Conservation (phyloP, 2,113 vertebrate species). For the Genyomyrus donnyi region DNA sequence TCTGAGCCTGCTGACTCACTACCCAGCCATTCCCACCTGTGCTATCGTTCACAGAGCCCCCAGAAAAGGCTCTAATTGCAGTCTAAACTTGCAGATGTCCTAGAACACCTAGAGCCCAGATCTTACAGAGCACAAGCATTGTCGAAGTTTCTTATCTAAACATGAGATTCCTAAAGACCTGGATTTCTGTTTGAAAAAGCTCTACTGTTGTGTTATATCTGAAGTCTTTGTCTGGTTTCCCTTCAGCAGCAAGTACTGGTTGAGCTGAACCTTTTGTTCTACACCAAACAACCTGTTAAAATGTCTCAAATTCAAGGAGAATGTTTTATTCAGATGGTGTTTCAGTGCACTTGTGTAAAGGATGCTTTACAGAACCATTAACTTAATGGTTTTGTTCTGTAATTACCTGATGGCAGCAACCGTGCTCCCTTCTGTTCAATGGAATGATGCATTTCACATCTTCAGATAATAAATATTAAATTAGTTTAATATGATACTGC, state of each 20-base stretch:
- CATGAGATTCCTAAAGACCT: neutral
- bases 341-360: neutral
- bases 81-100: neutral
- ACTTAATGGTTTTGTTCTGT: conserved; percentile 5
- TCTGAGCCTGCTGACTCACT: neutral
- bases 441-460: neutral
- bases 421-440: neutral
- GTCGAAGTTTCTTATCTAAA: neutral
- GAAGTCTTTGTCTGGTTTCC: neutral
- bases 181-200: neutral
- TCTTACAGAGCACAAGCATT: neutral
- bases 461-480: neutral
- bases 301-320: conserved; percentile 3
- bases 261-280: neutral
- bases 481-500: neutral
- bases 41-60: neutral
- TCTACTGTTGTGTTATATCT: too few relatives aligned
- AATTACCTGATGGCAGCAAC: neutral
- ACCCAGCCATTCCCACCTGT: neutral
- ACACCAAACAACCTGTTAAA: neutral
- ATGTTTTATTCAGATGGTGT: conserved; percentile 14
- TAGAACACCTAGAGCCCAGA: neutral
- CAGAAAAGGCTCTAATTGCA: neutral
- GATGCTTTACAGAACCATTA: neutral
- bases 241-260: neutral